Evolutionary conservation across 92 coral and sea anemone species (phyloP), one percentile per base, ranked within the genome.

Genomic region (Epizoanthus scotinus): DNA sequence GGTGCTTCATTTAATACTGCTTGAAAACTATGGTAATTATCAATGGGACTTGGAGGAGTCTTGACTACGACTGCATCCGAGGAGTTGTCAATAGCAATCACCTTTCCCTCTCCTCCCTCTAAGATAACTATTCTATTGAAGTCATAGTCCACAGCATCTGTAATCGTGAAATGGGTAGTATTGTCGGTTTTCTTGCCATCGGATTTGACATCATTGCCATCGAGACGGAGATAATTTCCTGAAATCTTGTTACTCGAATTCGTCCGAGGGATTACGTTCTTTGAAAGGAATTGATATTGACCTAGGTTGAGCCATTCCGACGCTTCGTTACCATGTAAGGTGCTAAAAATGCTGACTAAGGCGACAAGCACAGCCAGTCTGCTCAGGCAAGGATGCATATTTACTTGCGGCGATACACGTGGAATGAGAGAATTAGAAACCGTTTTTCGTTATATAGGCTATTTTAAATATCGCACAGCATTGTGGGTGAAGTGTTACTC

Each of bases 61-160:
- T 64, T 64, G 19, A 47, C 49, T 27, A 27, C 20, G 18, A 64
- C 38, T 21, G 25, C 40, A 8, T 64, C 70, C n/a, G 70, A 6
- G 20, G n/a, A 9, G 8, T 34, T 34, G 38, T 64, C 70, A 25
- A 64, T 64, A 29, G 70, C 70, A 64, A 64, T 64, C 18, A 64
- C 70, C 70, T 64, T 64, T 34, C 70, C 70, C 20, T 64, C 27
- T 20, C 15, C 70, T 27, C 70, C 70, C 28, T 64, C 70, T 17
- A 64, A 5, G 70, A 64, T 29, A 40, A 13, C 17, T 20, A 64
- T 64, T 15, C 3, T 15, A 25, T 26, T 26, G 70, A 64, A 19
- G n/a, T 64, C n/a, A 29, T 64, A 17, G 40, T 64, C 70, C 19
- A 40, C 40, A 29, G 70, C 52, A 47, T 47, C 52, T 14, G 12